Conservation (phyloP, 2,797 vertebrate species). For the Tragelaphus eurycerus region DNA sequence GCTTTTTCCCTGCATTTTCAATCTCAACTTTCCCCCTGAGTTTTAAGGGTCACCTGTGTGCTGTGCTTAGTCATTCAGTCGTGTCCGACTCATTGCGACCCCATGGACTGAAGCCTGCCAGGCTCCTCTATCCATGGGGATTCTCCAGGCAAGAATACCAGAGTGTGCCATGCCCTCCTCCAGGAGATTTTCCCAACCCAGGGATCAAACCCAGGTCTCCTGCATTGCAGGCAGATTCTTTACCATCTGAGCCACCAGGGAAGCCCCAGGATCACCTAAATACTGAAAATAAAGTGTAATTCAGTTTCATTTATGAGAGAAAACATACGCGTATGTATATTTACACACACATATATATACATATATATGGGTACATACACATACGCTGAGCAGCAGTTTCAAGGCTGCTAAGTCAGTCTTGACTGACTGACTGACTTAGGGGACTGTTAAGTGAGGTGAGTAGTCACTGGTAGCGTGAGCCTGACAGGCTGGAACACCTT, state of each 20-base stretch:
- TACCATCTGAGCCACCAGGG: background rate
- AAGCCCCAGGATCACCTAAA: background rate
- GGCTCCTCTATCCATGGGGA: background rate
- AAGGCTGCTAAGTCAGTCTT: no score
- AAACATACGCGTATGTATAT: background rate
- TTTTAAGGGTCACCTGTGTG: background rate
- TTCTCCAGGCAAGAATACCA: background rate
- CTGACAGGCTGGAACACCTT: accelerated
- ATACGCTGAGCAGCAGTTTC: background rate
- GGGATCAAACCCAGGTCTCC: background rate
- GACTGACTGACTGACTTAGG: no score
- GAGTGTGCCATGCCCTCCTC: background rate
- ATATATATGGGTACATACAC: background rate
- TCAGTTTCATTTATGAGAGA: background rate
- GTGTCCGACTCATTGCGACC: accelerated
- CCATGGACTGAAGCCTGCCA: background rate
- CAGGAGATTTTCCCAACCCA: background rate
- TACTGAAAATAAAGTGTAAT: background rate
- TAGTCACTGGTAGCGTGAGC: accelerated
- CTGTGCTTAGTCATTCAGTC: background rate
- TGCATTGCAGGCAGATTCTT: background rate
- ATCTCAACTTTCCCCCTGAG: no score
- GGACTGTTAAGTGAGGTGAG: background rate
- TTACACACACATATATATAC: no score
- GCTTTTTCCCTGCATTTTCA: background rate